These are phyloP conservation scores for Drosophila murphyi DNA, from an alignment of 1,140 invertebrate genomes.

Conservation along the genomic window DNA sequence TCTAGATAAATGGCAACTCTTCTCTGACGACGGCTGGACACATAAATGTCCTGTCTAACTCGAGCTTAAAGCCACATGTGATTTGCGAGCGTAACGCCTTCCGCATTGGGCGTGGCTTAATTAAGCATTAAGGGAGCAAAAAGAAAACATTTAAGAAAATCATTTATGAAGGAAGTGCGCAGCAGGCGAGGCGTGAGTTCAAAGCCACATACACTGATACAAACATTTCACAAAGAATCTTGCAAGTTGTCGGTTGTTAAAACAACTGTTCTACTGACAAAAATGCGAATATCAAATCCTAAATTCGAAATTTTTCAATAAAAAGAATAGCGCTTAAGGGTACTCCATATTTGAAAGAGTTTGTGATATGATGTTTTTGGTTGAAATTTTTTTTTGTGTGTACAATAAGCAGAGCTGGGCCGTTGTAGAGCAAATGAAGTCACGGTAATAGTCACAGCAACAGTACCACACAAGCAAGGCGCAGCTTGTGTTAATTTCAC, in stretches of 20 bases:
- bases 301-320: too few species aligned
- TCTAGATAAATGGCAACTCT: slow-evolving; percentile 3
- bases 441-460: slow-evolving; percentile 14
- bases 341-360: too few species aligned
- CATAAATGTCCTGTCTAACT: slow-evolving; percentile 15
- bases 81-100: slow-evolving; percentile 11
- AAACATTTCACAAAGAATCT: background rate
- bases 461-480: background rate
- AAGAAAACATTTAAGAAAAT: slow-evolving; percentile 19
- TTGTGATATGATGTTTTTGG: background rate
- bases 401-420: background rate
- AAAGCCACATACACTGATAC: background rate
- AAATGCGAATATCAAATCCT: too few species aligned
- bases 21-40: slow-evolving; percentile 1
- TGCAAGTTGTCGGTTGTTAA: background rate
- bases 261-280: background rate
- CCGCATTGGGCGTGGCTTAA: slow-evolving; percentile 19
- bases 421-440: slow-evolving; percentile 1
- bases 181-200: background rate
- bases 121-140: slow-evolving; percentile 20
- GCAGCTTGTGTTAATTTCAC: slow-evolving; percentile 36
- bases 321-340: too few species aligned
- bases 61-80: slow-evolving; percentile 31
- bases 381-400: background rate
- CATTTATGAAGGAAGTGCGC: slow-evolving; percentile 19